Percentiles rank a stretch among this genome's conserved stretches.
Evolutionary conservation across 2,113 vertebrate genomes (phyloP).

Genomic region (Ornithorhynchus anatinus): DNA sequence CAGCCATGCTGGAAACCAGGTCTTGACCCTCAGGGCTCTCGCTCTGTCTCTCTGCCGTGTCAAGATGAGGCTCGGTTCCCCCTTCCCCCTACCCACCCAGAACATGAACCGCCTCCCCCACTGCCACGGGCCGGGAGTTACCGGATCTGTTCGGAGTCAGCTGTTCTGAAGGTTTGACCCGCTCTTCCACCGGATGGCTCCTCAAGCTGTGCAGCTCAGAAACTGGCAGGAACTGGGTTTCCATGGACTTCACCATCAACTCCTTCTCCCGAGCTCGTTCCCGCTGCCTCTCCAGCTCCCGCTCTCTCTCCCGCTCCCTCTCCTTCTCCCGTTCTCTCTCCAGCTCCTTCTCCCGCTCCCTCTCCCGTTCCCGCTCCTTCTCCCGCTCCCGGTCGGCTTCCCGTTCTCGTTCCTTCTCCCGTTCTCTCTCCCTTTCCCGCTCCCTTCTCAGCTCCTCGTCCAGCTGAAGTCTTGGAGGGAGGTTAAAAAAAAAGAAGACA

Average conservation of each 20-base stretch:
- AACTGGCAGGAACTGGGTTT: slow-evolving; percentile 83
- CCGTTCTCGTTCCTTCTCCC: slow-evolving; percentile 76
- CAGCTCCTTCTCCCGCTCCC: slow-evolving; percentile 76
- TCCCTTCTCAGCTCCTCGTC: slow-evolving; percentile 91
- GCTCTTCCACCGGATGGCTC: slow-evolving; percentile 77
- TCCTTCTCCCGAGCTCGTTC: slow-evolving; percentile 91
- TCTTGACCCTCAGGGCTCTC: not conserved
- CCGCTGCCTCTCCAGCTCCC: slow-evolving; percentile 82
- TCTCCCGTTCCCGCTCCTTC: slow-evolving; percentile 79
- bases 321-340: slow-evolving; percentile 80
- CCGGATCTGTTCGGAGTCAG: slow-evolving; percentile 87
- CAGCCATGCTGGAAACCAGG: too few species aligned
- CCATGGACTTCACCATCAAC: slow-evolving; percentile 87
- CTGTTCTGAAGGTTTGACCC: slow-evolving; percentile 82
- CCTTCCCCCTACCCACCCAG: too few species aligned
- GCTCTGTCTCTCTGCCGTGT: too few species aligned
- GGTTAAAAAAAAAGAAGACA: not conserved
- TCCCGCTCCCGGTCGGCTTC: slow-evolving; percentile 82
- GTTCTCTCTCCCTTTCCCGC: slow-evolving; percentile 76
- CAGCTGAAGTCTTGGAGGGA: slow-evolving; percentile 84
- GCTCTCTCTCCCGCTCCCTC: slow-evolving; percentile 75
- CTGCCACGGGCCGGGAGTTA: slow-evolving; percentile 44
- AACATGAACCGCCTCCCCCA: too few species aligned
- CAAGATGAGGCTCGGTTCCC: not conserved
- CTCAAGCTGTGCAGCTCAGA: slow-evolving; percentile 85